Evolutionary conservation across 1,140 invertebrate species (phyloP), one percentile per base, ranked within the genome.

Genomic region (Caenorhabditis brenneri): DNA sequence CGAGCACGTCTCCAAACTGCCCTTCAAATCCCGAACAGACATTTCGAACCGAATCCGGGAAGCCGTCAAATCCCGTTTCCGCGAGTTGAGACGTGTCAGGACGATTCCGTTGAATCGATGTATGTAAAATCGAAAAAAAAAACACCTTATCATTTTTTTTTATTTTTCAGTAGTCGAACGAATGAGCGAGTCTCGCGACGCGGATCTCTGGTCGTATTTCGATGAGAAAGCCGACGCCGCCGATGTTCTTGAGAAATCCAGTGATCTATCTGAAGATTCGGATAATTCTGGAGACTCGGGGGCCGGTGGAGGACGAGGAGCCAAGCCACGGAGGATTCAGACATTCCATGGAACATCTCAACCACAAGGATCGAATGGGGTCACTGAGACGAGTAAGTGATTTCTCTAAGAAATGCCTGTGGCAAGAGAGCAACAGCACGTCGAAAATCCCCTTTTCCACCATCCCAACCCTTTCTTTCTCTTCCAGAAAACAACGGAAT

Each of bases 301-400:
- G 0, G 55, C 60, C 27, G 80, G 31, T 7, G 12, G 19, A 0
- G 51, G 51, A 53, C 19, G 19, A 0, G 36, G 60, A 55, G 31
- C 36, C 0, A 42, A 51, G 27, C 81, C 81, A 48, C 81, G 81
- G 29, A 42, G 81, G 24, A 69, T 82, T 48, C 55, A 82, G 24
- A 82, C 81, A 12, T 82, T 82, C 81, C 55, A 69, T 42, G 81
- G 81, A 65, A 82, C 81, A 19, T 82, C 81, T 1, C 55, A 82
- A 51, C 81, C n/a, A 15, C 79, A 6, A 12, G 79, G 51, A 55
- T 80, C 51, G 9, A 39, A 53, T n/a, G 79, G 51, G 24, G 48
- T 36, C 24, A 53, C 10, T 29, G 79, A 53, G 22, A n/a, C 46
- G 24, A 80, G 79, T 53, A 42, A 33, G 79, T 58, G 7, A 31